Base-by-base conservation (phyloP, 2,888 invertebrate genomes). In the Nymphalis polychloros region DNA sequence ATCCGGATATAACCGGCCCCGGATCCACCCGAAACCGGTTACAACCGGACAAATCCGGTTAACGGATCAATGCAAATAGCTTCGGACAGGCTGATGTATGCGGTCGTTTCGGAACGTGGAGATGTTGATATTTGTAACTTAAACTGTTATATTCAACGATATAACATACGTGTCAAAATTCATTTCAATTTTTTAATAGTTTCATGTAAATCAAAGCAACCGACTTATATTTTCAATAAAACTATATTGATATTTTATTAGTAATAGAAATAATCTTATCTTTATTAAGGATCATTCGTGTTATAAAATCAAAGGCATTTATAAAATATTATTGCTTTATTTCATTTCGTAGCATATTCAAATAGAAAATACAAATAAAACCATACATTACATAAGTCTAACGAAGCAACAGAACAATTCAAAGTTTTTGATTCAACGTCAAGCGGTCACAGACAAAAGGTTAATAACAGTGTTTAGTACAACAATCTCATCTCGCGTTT, bases 1-100 rank as follows among this genome's bases (percentile, higher is more conserved):
- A 81, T 85, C 83, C 81, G 82, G 78, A 75, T 73, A 75, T 74
- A 80, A 78, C 81, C 82, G 78, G 80, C 72, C 74, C 76, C 70
- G 69, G 71, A 81, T 78, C 82, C 82, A 77, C 77, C 71, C 70
- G 71, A 74, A 74, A 77, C 78, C 80, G 79, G 78, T 70, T 53
- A 71, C 66, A 72, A 72, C 78, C 75, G 77, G 75, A 72, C 70
- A 71, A 78, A 82, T 79, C 80, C 78, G 79, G 79, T 78, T 75
- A 76, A 77, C 79, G 78, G 79, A 80, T 80, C 75, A 82, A 76
- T 76, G 76, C 61, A 70, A 61, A 49, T 64, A 67, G 69, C 70
- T 60, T 68, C 68, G 53, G 57, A 63, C 69, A 53, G 35, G 63
- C 63, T 67, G 63, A 64, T 64, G 69, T 75, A 73, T 74, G 73